Evolutionary conservation across 2,888 invertebrate species (phyloP).

Genomic region (Diaprepes abbreviatus): DNA sequence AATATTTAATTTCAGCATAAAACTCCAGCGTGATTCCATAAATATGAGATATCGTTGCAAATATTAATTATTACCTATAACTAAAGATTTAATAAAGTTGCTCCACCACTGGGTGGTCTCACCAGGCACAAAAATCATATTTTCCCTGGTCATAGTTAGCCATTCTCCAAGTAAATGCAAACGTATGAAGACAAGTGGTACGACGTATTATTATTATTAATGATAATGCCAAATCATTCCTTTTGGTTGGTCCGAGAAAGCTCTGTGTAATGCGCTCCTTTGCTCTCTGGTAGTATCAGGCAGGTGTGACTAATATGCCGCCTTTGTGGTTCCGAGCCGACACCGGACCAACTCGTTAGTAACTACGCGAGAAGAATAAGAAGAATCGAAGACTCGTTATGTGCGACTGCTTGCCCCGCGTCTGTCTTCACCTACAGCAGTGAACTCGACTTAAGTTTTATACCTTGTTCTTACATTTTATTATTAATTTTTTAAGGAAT

Average conservation of each 20-base stretch:
- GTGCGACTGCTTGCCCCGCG: slow-evolving; percentile 42
- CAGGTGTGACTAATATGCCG: slow-evolving; percentile 68
- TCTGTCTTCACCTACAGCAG: slow-evolving; percentile 51
- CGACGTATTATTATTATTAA: slow-evolving; percentile 63
- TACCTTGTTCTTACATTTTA: slow-evolving; percentile 37
- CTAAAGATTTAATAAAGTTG: neutral
- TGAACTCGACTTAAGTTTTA: slow-evolving; percentile 38
- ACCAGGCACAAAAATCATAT: slow-evolving; percentile 30
- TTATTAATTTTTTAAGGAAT: slow-evolving; percentile 49
- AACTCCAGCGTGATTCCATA: too few relatives aligned
- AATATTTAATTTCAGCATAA: too few relatives aligned
- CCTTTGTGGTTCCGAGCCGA: slow-evolving; percentile 65
- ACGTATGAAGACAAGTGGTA: slow-evolving; percentile 58
- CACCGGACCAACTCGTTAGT: slow-evolving; percentile 52
- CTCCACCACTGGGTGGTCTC: slow-evolving; percentile 24
- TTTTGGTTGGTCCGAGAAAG: slow-evolving; percentile 60
- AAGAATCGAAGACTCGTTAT: slow-evolving; percentile 11
- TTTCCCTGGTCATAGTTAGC: slow-evolving; percentile 38
- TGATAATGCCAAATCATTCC: slow-evolving; percentile 66
- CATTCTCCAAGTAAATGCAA: slow-evolving; percentile 53
- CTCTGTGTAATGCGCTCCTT: slow-evolving; percentile 53
- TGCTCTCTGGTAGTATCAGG: slow-evolving; percentile 63
- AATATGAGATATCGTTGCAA: too few relatives aligned
- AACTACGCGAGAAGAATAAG: neutral
- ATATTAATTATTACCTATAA: neutral